Evolutionary conservation across 2,888 invertebrate species (phyloP).

Genomic region (Myopa testacea): DNA sequence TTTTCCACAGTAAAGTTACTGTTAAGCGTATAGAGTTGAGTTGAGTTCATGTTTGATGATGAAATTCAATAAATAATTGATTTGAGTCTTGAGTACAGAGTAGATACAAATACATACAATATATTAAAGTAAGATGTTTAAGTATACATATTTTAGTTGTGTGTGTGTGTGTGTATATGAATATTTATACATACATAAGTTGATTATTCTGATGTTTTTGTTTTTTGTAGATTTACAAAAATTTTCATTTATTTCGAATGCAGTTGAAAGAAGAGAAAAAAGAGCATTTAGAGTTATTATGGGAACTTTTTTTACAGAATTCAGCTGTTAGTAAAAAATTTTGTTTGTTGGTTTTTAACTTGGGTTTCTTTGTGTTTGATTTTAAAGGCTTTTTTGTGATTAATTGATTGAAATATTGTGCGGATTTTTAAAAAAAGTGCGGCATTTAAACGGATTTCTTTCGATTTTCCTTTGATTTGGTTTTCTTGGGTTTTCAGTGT

Average conservation of each 20-base stretch:
- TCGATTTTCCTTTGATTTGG: neutral
- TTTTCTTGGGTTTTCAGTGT: neutral
- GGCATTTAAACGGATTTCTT: slow-evolving; percentile 2
- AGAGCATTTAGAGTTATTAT: neutral
- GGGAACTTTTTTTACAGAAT: too few species aligned
- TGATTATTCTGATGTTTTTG: neutral
- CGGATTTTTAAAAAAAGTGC: neutral
- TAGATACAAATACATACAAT: neutral
- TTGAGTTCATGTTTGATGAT: slow-evolving; percentile 23
- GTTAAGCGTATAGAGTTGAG: slow-evolving; percentile 45
- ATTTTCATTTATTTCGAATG: neutral
- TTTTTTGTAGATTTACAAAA: neutral
- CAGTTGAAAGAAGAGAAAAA: neutral
- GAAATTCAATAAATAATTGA: slow-evolving; percentile 36
- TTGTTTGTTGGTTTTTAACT: neutral
- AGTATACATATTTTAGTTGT: neutral
- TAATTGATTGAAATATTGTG: slow-evolving; percentile 1
- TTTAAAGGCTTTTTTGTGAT: neutral
- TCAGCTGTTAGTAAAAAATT: too few species aligned
- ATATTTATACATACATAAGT: neutral
- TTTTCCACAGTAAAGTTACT: slow-evolving; percentile 25
- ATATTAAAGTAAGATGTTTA: neutral
- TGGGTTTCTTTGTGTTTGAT: neutral
- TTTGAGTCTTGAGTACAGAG: slow-evolving; percentile 21
- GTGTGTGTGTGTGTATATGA: neutral